Percentiles rank a stretch among this genome's conserved stretches.
Conservation (phyloP, 2,113 vertebrate species). For the Lepisosteus osseus region DNA sequence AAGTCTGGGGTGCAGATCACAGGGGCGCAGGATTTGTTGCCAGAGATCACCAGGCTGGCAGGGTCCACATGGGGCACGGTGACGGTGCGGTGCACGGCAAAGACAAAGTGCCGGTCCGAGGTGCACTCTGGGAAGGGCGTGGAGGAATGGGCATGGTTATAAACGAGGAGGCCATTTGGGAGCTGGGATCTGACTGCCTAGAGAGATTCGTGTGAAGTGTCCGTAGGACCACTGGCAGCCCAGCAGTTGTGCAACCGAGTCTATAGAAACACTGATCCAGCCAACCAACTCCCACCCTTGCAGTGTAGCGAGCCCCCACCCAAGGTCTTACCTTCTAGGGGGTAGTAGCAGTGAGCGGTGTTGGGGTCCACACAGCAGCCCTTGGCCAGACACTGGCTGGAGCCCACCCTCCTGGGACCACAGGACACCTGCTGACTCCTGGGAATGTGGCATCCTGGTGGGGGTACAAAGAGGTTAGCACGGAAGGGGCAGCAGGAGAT, state of each 20-base stretch:
- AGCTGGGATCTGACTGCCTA: no score
- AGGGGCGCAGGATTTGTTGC: constrained; percentile 44
- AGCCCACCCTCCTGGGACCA: constrained; percentile 11
- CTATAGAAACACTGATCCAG: no score
- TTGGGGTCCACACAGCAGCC: constrained; percentile 51
- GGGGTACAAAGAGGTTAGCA: not conserved
- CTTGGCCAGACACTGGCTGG: constrained; percentile 26
- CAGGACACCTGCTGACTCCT: constrained; percentile 36
- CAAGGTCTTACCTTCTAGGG: constrained; percentile 49
- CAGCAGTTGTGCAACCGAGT: no score
- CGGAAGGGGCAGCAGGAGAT: no score
- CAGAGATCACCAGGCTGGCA: constrained; percentile 35
- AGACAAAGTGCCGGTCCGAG: constrained; percentile 53
- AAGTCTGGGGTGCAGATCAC: constrained; percentile 36
- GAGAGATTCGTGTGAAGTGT: no score
- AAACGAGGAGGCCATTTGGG: no score
- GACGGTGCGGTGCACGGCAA: constrained; percentile 39
- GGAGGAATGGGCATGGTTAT: not conserved
- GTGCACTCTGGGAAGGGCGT: constrained; percentile 51
- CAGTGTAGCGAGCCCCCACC: no score
- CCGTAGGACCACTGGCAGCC: not conserved
- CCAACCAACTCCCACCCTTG: no score
- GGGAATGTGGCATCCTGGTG: constrained; percentile 46
- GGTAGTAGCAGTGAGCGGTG: constrained; percentile 49
- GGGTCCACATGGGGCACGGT: constrained; percentile 39